Evolutionary conservation across 2,797 vertebrate genomes (phyloP).

Genomic region (Etheostoma perlongum): DNA sequence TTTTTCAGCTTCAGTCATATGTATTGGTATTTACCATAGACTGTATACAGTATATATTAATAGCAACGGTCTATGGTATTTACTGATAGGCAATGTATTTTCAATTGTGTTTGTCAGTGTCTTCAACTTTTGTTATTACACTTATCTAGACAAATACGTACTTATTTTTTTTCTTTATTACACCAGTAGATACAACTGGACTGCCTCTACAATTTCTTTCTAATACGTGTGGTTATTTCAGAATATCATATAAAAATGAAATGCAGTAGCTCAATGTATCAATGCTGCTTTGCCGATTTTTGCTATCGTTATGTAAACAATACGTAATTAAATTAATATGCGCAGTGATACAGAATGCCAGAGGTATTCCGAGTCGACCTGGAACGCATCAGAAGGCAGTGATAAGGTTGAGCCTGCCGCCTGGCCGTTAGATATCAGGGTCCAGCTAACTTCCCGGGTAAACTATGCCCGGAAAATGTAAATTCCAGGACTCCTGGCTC

Average conservation of each 20-base stretch:
- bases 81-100: background rate
- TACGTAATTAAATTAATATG: background rate
- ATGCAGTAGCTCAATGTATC: background rate
- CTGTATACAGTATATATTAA: no score
- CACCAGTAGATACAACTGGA: background rate
- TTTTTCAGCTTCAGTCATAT: accelerated
- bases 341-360: accelerated
- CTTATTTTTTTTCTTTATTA: background rate
- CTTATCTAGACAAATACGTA: background rate
- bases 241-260: background rate
- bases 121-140: background rate
- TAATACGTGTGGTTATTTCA: background rate
- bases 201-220: background rate
- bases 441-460: conserved; percentile 57
- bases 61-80: background rate
- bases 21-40: background rate
- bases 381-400: conserved; percentile 47
- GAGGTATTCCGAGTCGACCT: accelerated
- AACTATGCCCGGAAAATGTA: conserved; percentile 80
- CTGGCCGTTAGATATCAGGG: conserved; percentile 20
- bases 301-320: accelerated
- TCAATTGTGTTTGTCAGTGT: accelerated
- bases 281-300: background rate
- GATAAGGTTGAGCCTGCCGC: background rate
- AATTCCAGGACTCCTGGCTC: conserved; percentile 79